Conservation (phyloP, 2,888 invertebrate species). For the Trilocha varians region DNA sequence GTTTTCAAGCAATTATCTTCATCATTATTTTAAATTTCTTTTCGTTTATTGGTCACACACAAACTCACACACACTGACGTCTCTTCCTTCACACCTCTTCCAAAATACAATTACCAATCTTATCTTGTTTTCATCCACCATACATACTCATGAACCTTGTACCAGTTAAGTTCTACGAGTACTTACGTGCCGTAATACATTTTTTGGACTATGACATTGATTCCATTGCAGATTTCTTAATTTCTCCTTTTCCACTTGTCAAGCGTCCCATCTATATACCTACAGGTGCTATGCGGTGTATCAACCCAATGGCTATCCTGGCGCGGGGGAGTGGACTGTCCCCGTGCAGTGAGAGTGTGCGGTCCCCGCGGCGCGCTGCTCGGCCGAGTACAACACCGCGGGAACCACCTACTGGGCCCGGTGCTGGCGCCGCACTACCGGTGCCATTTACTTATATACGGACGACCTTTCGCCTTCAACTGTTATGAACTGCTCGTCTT, state of each 20-base stretch:
- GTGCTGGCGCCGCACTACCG: constrained; percentile 42
- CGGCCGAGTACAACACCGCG: constrained; percentile 42
- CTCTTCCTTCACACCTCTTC: no score
- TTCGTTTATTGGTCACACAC: no score
- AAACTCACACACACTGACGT: no score
- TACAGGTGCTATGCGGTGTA: constrained; percentile 57
- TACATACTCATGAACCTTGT: no score
- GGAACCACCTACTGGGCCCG: constrained; percentile 38
- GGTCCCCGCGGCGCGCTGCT: constrained; percentile 32
- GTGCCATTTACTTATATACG: constrained; percentile 54
- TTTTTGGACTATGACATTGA: no score
- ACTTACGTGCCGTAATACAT: no score
- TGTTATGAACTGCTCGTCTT: constrained; percentile 53
- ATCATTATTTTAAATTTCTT: no score
- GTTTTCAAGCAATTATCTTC: no score
- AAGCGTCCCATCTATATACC: not conserved
- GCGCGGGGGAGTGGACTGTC: constrained; percentile 32
- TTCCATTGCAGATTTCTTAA: no score
- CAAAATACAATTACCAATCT: no score
- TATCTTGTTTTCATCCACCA: no score
- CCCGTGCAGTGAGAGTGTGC: constrained; percentile 32
- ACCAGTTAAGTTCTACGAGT: no score
- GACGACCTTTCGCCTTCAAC: constrained; percentile 54
- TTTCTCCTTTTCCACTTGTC: not conserved
- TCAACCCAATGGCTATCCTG: constrained; percentile 41